Evolutionary conservation across 2,113 vertebrate species (phyloP).

Genomic region (Psittacus erithacus): DNA sequence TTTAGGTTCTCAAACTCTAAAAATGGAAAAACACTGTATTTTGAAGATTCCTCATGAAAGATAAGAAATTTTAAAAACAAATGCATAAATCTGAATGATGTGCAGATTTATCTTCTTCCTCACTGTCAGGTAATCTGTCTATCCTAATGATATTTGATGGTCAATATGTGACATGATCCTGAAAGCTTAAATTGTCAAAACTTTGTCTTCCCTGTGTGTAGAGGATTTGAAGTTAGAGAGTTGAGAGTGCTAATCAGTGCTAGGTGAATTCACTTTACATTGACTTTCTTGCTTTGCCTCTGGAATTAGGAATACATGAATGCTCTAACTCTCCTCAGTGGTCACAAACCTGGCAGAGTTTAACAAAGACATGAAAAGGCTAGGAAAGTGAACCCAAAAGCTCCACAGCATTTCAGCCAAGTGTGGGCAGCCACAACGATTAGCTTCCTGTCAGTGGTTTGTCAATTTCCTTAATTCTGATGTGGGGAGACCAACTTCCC

Average conservation of each 20-base stretch:
- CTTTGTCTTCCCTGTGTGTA: neutral
- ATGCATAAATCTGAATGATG: neutral
- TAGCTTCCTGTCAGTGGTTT: neutral
- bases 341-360: neutral
- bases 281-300: neutral
- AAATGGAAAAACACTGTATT: accelerated
- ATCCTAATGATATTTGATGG: neutral
- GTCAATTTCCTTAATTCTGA: neutral
- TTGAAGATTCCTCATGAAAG: neutral
- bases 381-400: neutral
- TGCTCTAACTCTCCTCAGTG: neutral
- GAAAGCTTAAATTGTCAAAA: neutral
- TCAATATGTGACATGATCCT: neutral
- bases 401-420: neutral
- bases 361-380: neutral
- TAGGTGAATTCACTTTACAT: neutral
- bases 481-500: neutral
- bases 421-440: neutral
- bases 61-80: neutral
- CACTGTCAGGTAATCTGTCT: neutral
- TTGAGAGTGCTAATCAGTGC: neutral
- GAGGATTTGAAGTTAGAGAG: neutral
- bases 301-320: neutral
- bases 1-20: neutral
- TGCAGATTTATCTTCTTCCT: neutral